A percentile compares a stretch with the other conserved stretches of the same genome.
Evolutionary conservation across 1,140 invertebrate species (phyloP).

Genomic region (Thalassaphorura encarpata): DNA sequence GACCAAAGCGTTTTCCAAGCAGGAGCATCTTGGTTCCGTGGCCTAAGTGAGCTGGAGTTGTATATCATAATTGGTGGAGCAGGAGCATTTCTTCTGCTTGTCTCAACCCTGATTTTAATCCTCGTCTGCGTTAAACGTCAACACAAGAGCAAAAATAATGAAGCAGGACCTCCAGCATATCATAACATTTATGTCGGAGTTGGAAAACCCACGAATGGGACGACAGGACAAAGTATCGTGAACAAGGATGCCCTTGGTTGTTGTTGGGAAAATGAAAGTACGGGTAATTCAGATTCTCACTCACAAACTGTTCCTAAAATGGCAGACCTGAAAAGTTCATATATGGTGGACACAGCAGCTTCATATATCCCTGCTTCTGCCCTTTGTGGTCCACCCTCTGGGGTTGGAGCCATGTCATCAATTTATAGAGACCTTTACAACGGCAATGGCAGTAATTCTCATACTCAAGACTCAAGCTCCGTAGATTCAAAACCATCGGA

Average conservation of each 20-base stretch:
- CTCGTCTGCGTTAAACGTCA: conserved; percentile 27
- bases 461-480: conserved; percentile 29
- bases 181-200: conserved; percentile 34
- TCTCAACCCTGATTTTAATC: conserved; percentile 32
- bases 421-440: conserved; percentile 31
- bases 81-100: conserved; percentile 30
- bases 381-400: conserved; percentile 20
- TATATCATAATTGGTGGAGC: conserved; percentile 34
- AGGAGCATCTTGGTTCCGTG: conserved; percentile 30
- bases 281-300: too few species aligned
- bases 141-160: conserved; percentile 23
- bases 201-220: conserved; percentile 26
- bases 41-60: conserved; percentile 29
- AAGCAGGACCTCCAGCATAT: conserved; percentile 31
- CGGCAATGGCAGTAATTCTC: conserved; percentile 13
- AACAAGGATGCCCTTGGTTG: conserved; percentile 23
- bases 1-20: conserved; percentile 29
- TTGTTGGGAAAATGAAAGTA: conserved; percentile 32
- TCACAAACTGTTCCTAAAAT: conserved; percentile 6
- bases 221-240: neutral
- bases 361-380: conserved; percentile 32
- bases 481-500: conserved; percentile 27
- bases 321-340: conserved; percentile 10
- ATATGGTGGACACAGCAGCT: conserved; percentile 10
- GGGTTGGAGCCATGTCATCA: neutral